Evolutionary conservation across 2,113 vertebrate species (phyloP), one percentile per base, ranked within the genome.

Genomic region (Bungarus multicinctus): DNA sequence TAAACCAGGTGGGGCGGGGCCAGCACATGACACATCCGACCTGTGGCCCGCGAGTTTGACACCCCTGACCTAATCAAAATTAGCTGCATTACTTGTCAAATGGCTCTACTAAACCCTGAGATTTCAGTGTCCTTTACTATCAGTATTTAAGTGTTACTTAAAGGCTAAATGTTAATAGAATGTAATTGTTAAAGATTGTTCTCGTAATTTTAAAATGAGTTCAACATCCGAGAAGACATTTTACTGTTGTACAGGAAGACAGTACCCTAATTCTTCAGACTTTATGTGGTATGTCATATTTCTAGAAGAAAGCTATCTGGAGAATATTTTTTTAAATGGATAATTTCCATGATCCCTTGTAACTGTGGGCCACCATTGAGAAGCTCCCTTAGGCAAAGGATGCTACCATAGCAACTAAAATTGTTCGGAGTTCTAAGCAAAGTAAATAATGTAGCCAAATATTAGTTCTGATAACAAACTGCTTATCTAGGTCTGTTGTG

Each of bases 391-490:
- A 88, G 81, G 25, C 92, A 91, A 14, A 52, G 88, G 64, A 94
- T 89, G 88, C 88, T 92, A 34, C 93, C 30, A 90, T 4, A 87
- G 47, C 3, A 89, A 94, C 27, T 69, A 34, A 88, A 23, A 53
- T 95, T 95, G 90, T 45, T 34, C 90, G 5, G 60, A 90, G 81
- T 14, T 27, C 45, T 91, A 89, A 94, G 30, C 2, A 90, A 45
- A 93, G 20, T 87, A 91, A 95, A 94, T 1, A 92, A 85, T 45
- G 45, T 47, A 10, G 90, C 89, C 91, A 87, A 94, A 27, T 2
- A 57, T 94, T 94, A 0, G 18, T 91, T 90, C 74, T 23, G 43
- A 93, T 89, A 93, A 85, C 22, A 94, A 91, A n/a, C 91, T 93
- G 30, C 4, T 89, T 93, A 57, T 96, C 60, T 85, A 85, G 34